Evolutionary conservation across 2,888 invertebrate species (phyloP).

Genomic region (Cantharis rufa): DNA sequence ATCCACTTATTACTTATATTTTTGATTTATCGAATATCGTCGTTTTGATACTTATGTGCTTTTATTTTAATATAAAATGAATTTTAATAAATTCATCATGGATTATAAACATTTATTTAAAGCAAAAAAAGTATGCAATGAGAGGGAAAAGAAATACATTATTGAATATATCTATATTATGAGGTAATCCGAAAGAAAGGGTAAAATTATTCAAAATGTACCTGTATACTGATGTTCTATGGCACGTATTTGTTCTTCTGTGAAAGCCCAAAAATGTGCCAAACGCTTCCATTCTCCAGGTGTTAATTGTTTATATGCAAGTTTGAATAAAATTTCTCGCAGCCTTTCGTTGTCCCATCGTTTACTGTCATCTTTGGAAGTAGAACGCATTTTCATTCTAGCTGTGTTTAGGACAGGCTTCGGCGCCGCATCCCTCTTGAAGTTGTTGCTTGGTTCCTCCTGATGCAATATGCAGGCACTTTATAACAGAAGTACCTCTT

Average conservation of each 20-base stretch:
- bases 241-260: constrained; percentile 68
- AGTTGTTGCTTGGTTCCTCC: constrained; percentile 42
- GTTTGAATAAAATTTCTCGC: constrained; percentile 58
- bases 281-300: constrained; percentile 69
- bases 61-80: too few relatives aligned
- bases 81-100: too few relatives aligned
- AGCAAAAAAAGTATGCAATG: too few relatives aligned
- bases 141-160: too few relatives aligned
- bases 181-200: too few relatives aligned
- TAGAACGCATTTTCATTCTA: constrained; percentile 42
- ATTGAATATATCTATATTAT: too few relatives aligned
- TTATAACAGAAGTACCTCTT: constrained; percentile 31
- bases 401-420: constrained; percentile 47
- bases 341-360: constrained; percentile 52
- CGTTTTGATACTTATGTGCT: too few relatives aligned
- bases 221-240: constrained; percentile 75
- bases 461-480: constrained; percentile 35
- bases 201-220: constrained; percentile 41
- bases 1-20: too few relatives aligned
- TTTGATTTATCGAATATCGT: too few relatives aligned
- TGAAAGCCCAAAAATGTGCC: constrained; percentile 70
- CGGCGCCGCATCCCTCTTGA: constrained; percentile 35
- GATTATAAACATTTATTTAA: too few relatives aligned
- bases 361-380: constrained; percentile 38
- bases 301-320: constrained; percentile 65